Conservation (phyloP, 2,113 vertebrate species). For the Trochalopteron elliotii region DNA sequence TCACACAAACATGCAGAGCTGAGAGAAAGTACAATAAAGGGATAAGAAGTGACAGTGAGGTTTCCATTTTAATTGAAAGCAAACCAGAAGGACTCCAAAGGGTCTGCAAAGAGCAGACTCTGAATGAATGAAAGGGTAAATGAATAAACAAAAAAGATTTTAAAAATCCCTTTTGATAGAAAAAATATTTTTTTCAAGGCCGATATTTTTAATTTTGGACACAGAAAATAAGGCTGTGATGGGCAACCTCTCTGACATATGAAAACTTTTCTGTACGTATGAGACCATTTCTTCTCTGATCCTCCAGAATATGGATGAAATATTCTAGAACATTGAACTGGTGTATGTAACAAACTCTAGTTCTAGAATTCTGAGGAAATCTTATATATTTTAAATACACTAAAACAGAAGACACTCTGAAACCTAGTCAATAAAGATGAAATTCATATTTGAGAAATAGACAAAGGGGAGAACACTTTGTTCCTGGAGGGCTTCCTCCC, state of each 20-base stretch:
- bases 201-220: not conserved
- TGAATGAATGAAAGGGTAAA: not conserved
- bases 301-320: not conserved
- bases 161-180: not conserved
- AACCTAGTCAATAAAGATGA: not conserved
- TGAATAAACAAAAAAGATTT: not conserved
- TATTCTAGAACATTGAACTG: not conserved
- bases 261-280: not conserved
- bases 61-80: not conserved
- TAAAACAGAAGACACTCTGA: not conserved
- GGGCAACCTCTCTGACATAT: not conserved
- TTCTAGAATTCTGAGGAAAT: not conserved
- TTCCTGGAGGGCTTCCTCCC: not conserved
- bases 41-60: not conserved
- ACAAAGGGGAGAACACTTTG: accelerated
- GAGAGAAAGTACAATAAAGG: not conserved
- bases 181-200: not conserved
- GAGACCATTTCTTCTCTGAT: not conserved
- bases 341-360: accelerated
- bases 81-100: not conserved
- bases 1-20: not conserved
- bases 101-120: not conserved
- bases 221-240: not conserved
- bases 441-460: not conserved
- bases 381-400: too few species aligned